Conservation (phyloP, 2,113 vertebrate species). For the Heptranchias perlo region DNA sequence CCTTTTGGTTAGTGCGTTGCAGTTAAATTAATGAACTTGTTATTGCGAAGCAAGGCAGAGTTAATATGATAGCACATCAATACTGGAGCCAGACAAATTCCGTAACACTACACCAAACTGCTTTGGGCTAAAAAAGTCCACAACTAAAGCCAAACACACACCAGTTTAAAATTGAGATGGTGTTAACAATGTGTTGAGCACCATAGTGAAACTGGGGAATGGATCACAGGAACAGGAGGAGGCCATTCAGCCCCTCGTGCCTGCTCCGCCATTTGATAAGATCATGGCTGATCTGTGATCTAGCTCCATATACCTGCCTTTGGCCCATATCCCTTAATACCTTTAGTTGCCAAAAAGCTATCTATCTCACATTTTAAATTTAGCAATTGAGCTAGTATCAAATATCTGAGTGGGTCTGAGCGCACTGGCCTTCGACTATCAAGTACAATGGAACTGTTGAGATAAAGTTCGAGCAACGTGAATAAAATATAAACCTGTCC, state of each 20-base stretch:
- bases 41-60: slow-evolving; percentile 2
- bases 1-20: background rate
- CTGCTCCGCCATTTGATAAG: too few relatives aligned
- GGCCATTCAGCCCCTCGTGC: too few relatives aligned
- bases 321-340: too few relatives aligned
- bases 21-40: slow-evolving; percentile 25
- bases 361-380: too few relatives aligned
- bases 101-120: background rate
- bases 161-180: background rate
- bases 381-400: too few relatives aligned
- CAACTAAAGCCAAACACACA: too few relatives aligned
- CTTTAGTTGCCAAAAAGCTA: too few relatives aligned
- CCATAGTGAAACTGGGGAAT: background rate
- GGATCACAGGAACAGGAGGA: too few relatives aligned
- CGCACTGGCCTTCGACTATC: background rate
- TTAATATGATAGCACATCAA: slow-evolving; percentile 16
- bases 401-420: background rate
- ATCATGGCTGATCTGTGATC: too few relatives aligned
- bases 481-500: background rate
- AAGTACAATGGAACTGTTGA: background rate
- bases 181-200: background rate
- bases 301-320: too few relatives aligned
- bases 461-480: background rate
- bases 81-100: slow-evolving; percentile 6
- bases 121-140: background rate